These are phyloP conservation scores for Centrocercus urophasianus DNA, from an alignment of 2,113 vertebrate species.

Conservation along the genomic window DNA sequence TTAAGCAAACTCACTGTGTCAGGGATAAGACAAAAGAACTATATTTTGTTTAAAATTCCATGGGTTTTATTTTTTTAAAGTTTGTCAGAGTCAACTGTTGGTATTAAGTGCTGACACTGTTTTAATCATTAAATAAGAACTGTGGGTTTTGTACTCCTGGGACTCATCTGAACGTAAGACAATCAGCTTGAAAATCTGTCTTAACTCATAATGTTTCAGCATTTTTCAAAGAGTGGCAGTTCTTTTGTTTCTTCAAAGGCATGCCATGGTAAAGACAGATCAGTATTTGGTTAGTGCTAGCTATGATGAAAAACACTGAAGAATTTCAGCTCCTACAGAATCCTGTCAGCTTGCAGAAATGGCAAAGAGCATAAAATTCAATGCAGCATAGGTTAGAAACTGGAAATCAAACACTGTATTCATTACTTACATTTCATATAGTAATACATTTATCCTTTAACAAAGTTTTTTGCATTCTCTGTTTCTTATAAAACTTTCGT, in stretches of 20 bases:
- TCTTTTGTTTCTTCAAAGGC: background rate
- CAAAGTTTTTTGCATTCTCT: background rate
- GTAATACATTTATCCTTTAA: conserved; percentile 12
- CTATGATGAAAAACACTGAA: background rate
- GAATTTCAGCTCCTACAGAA: conserved; percentile 15
- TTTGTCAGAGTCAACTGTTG: background rate
- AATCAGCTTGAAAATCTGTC: background rate
- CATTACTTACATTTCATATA: conserved; percentile 11
- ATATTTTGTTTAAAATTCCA: background rate
- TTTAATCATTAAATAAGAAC: background rate
- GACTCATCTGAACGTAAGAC: background rate
- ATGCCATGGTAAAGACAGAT: background rate
- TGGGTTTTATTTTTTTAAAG: background rate
- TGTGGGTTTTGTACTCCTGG: background rate
- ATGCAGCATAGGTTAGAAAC: background rate
- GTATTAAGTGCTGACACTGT: background rate
- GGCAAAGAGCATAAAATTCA: background rate
- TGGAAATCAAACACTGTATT: conserved; percentile 7
- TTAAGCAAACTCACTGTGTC: background rate
- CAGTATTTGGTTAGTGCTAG: conserved; percentile 33
- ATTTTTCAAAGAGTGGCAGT: background rate
- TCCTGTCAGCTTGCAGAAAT: background rate
- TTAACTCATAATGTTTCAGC: background rate
- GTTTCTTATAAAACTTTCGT: background rate
- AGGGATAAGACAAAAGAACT: background rate